phyloP scores from a whole-genome alignment of 1,140 invertebrate genomes.

The Probaryconus sp. region DNA sequence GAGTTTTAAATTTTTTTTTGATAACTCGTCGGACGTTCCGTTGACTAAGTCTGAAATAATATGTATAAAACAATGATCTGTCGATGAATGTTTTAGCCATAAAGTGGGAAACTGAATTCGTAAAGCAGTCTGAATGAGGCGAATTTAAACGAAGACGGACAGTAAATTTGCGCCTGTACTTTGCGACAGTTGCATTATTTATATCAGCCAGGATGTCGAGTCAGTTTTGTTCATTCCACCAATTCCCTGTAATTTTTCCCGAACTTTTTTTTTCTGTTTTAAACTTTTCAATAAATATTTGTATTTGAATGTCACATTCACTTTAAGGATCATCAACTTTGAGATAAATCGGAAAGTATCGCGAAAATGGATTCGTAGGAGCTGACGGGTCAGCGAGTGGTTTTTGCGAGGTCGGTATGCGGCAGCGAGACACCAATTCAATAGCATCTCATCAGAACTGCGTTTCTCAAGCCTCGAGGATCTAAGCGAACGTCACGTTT shows the following conservation, averaged over 20 bases:
- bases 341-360: slow-evolving; percentile 1
- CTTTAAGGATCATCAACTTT: no score
- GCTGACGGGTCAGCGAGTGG: background rate
- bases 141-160: slow-evolving; percentile 64
- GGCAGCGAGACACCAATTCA: slow-evolving; percentile 29
- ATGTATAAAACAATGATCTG: slow-evolving; percentile 7
- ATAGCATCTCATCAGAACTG: slow-evolving; percentile 31
- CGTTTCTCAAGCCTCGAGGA: slow-evolving; percentile 22
- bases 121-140: slow-evolving; percentile 15
- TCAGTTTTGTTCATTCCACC: slow-evolving; percentile 46
- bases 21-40: background rate
- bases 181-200: slow-evolving; percentile 64
- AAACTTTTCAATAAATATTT: no score
- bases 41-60: background rate
- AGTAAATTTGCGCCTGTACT: slow-evolving; percentile 67
- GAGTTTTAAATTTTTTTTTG: background rate
- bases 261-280: no score
- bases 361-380: slow-evolving; percentile 1
- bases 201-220: slow-evolving; percentile 40
- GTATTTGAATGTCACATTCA: no score
- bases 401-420: slow-evolving; percentile 33
- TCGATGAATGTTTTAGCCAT: slow-evolving; percentile 1
- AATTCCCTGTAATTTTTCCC: background rate
- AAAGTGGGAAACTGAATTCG: slow-evolving; percentile 8
- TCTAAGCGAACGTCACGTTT: slow-evolving; percentile 42